Percentiles rank a stretch among this genome's conserved stretches.
Conservation (phyloP, 2,888 invertebrate genomes). For the Mongoloraphidia duomilia region DNA sequence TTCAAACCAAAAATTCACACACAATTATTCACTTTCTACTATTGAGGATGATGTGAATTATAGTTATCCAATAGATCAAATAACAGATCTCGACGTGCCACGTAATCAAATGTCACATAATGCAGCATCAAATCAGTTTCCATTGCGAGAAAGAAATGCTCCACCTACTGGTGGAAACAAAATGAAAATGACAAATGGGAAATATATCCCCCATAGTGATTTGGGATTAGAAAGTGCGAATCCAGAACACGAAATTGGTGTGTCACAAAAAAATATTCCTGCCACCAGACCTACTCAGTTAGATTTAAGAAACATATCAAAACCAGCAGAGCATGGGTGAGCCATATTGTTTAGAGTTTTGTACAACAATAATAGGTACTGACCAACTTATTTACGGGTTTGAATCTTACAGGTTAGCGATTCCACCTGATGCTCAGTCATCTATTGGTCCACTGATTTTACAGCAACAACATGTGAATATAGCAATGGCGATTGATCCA, state of each 20-base stretch:
- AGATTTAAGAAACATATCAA: constrained; percentile 19
- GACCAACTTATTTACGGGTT: too few relatives aligned
- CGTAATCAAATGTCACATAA: too few relatives aligned
- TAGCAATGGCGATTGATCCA: constrained; percentile 52
- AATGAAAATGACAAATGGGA: too few relatives aligned
- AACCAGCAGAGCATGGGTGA: constrained; percentile 18
- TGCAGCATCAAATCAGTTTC: too few relatives aligned
- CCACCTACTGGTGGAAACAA: too few relatives aligned
- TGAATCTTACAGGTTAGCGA: too few relatives aligned
- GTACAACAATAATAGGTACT: neutral
- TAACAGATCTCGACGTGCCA: neutral
- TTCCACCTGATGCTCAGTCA: neutral
- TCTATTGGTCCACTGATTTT: neutral
- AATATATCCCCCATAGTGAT: too few relatives aligned
- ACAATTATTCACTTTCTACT: constrained; percentile 26
- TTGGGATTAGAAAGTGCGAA: too few relatives aligned
- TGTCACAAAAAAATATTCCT: too few relatives aligned
- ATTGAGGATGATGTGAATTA: constrained; percentile 27
- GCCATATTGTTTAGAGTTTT: neutral
- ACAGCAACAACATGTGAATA: constrained; percentile 34
- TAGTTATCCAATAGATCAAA: constrained; percentile 27
- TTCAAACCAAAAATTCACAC: constrained; percentile 8
- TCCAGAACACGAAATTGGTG: too few relatives aligned
- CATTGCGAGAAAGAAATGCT: too few relatives aligned
- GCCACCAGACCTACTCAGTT: constrained; percentile 26